Percentiles rank a stretch among this genome's conserved stretches.
Conservation (phyloP, 1,140 invertebrate genomes). For the Drosophila lowei region DNA sequence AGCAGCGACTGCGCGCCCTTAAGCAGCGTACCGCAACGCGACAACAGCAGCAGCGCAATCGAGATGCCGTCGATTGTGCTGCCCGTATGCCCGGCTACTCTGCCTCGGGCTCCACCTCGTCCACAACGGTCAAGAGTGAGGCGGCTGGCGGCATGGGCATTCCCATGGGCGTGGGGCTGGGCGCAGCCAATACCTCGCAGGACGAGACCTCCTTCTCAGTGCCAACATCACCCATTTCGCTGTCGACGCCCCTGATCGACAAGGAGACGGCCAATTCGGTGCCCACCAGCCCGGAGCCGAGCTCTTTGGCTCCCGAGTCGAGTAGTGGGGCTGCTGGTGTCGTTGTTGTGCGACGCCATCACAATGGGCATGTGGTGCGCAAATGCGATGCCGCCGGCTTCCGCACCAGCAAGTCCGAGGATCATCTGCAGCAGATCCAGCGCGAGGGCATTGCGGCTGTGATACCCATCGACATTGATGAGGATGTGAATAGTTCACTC, state of each 20-base stretch:
- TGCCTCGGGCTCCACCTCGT: slow-evolving; percentile 67
- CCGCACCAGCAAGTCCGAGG: slow-evolving; percentile 92
- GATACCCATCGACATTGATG: slow-evolving; percentile 95
- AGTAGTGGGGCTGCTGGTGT: slow-evolving; percentile 77
- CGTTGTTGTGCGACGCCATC: slow-evolving; percentile 81
- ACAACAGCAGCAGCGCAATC: slow-evolving; percentile 60
- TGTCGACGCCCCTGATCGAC: slow-evolving; percentile 77
- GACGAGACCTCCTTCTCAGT: slow-evolving; percentile 82
- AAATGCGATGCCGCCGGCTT: slow-evolving; percentile 84
- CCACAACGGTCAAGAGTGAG: slow-evolving; percentile 77
- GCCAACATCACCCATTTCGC: slow-evolving; percentile 80
- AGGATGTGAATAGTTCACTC: slow-evolving; percentile 95
- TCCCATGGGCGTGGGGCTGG: slow-evolving; percentile 26
- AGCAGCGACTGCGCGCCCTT: slow-evolving; percentile 69
- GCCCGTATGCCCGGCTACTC: slow-evolving; percentile 45
- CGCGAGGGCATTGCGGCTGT: slow-evolving; percentile 84
- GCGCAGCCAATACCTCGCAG: slow-evolving; percentile 55
- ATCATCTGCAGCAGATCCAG: slow-evolving; percentile 89
- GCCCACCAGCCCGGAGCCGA: slow-evolving; percentile 90
- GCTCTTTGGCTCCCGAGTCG: slow-evolving; percentile 83
- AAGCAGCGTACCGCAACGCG: slow-evolving; percentile 66
- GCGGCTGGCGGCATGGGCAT: slow-evolving; percentile 19
- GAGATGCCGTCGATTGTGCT: slow-evolving; percentile 67
- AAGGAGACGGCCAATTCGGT: slow-evolving; percentile 87
- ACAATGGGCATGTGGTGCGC: slow-evolving; percentile 72